Base-by-base conservation (phyloP, 2,797 vertebrate species). In the Poecilia gillii region DNA sequence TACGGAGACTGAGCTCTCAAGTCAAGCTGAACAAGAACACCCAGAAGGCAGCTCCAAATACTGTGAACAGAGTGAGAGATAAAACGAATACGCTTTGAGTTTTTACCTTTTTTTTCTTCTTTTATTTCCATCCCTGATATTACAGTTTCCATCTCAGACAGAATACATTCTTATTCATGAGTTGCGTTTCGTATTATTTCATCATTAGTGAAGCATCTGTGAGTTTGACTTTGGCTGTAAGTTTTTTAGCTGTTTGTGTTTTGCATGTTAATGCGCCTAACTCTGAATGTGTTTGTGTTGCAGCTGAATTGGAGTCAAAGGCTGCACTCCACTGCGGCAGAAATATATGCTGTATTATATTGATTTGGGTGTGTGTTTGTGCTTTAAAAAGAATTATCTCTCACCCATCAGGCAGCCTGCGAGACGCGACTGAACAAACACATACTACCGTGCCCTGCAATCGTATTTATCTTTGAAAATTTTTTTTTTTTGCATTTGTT, bases 1-100 rank as follows among this genome's bases (percentile, higher is more conserved):
- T 80, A 74, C 28, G 0, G 80, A 87, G 79, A 88, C 82, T 82
- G 81, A 87, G 85, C 87, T 91, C 88, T 88, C 76, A 86, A 91
- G 88, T 91, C 87, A 85, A 88, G 84, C 85, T 70, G 87, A 90
- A 92, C 89, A 87, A 91, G 87, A 80, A 70, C 64, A 91, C 88
- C 90, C 55, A 18, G 31, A 83, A 77, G 84, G 89, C 87, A n/a
- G 83, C 84, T 71, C 85, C 84, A 79, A 83, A 64, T 82, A 89
- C 76, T 82, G 80, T 45, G 57, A 73, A 79, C 74, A 46, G 75
- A 51, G 49, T 23, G 45, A 82, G 46, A 82, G 77, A 66, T 82
- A 78, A 76, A 78, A 81, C 45, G 53, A 47, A 46, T 28, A 23
- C 12, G 6, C 74, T 66, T 59, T 74, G 36, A 73, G 41, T 81